Conservation (phyloP, 2,888 invertebrate genomes). For the Drosophila fulvimacula region DNA sequence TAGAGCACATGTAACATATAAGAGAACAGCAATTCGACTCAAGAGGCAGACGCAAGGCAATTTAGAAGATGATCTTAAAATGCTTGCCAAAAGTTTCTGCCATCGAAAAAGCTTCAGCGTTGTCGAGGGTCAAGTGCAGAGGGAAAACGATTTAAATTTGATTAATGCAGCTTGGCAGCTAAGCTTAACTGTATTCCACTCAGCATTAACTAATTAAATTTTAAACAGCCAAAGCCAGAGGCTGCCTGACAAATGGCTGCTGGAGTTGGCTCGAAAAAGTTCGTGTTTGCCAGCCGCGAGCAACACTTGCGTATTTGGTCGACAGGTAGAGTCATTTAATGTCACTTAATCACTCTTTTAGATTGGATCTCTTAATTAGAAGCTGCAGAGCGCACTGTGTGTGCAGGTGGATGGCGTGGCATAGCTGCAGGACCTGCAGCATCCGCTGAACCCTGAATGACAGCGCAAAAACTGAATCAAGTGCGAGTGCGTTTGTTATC, state of each 20-base stretch:
- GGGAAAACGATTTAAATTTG: conserved; percentile 4
- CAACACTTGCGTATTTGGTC: conserved; percentile 18
- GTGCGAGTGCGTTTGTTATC: background rate
- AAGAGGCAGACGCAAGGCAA: background rate
- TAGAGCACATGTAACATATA: background rate
- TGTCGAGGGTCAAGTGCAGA: background rate
- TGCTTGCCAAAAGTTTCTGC: background rate
- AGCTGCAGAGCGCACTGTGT: conserved; percentile 1
- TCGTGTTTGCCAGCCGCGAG: conserved; percentile 14
- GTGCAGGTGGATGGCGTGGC: background rate
- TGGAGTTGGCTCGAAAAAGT: background rate
- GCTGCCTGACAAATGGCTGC: conserved; percentile 9
- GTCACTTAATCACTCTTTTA: conserved; percentile 60
- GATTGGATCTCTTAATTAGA: conserved; percentile 34
- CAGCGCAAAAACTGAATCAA: background rate
- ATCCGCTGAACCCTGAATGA: conserved; percentile 13
- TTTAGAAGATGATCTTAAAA: background rate
- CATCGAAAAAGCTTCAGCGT: background rate
- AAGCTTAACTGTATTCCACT: background rate
- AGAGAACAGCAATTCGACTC: too few species aligned
- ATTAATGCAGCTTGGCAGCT: conserved; percentile 6
- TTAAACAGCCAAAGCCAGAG: background rate
- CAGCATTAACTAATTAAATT: conserved; percentile 6
- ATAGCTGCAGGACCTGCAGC: conserved; percentile 13
- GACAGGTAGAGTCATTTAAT: conserved; percentile 56